These are phyloP conservation scores for Hexactinellida sp. DNA, from an alignment of 37 sponge, comb jelly and placozoan genomes.

Conservation along the genomic window DNA sequence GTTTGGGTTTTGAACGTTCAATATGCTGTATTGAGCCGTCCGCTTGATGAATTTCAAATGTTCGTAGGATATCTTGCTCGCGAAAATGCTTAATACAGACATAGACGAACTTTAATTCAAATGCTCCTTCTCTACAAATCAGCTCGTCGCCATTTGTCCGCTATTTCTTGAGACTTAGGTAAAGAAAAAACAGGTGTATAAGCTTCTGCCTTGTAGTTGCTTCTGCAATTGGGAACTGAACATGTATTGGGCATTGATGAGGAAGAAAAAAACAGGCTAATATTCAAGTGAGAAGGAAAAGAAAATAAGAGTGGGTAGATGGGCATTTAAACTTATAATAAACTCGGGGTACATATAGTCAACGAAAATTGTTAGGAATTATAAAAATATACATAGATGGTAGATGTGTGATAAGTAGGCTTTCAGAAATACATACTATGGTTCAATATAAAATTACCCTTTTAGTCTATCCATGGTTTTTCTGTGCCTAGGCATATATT, in stretches of 20 bases:
- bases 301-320: background rate
- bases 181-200: constrained; percentile 15
- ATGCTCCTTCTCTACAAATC: constrained; percentile 12
- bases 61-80: background rate
- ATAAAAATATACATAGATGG: background rate
- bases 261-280: background rate
- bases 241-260: constrained; percentile 12
- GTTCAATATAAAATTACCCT: background rate
- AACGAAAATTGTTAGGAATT: background rate
- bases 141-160: constrained; percentile 9
- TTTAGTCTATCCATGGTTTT: background rate
- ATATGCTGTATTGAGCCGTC: constrained; percentile 2
- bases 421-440: too few relatives aligned
- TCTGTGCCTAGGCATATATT: background rate
- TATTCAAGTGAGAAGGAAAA: background rate
- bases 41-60: background rate
- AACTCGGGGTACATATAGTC: background rate
- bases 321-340: background rate
- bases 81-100: background rate
- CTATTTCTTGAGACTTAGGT: background rate
- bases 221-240: background rate
- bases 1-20: constrained; percentile 15
- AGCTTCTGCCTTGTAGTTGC: background rate
- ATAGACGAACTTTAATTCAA: background rate
- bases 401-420: constrained; percentile 13